Conservation (phyloP, 2,797 vertebrate species). For the Danio jaintianensis region DNA sequence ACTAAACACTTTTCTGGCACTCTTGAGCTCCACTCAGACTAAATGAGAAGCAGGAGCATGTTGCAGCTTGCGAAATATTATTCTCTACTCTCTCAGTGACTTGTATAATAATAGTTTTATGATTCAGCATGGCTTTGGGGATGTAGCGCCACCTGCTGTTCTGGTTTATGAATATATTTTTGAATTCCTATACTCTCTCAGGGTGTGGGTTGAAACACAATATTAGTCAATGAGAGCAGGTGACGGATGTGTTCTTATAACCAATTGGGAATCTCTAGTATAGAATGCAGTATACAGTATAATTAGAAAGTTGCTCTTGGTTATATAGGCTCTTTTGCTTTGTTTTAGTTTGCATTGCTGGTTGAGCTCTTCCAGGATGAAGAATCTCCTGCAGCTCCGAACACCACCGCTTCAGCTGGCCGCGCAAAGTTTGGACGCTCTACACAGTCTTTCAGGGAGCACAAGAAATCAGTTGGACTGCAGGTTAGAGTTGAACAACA, state of each 20-base stretch:
- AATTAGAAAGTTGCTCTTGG: neutral
- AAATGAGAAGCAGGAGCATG: slow-evolving; percentile 12
- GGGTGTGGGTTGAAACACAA: neutral
- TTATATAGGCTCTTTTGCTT: slow-evolving; percentile 15
- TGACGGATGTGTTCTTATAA: neutral
- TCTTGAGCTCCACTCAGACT: neutral
- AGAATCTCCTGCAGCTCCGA: slow-evolving; percentile 77
- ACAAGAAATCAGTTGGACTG: slow-evolving; percentile 93
- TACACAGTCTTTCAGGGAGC: slow-evolving; percentile 82
- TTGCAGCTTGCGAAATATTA: slow-evolving; percentile 35
- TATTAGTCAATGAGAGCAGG: neutral
- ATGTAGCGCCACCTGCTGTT: slow-evolving; percentile 73
- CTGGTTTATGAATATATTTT: neutral
- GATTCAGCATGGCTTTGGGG: neutral
- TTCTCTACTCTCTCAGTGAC: neutral
- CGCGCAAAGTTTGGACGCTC: slow-evolving; percentile 72
- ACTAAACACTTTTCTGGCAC: neutral
- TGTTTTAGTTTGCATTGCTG: slow-evolving; percentile 71
- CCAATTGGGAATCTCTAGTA: neutral
- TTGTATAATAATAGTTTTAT: neutral
- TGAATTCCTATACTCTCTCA: neutral
- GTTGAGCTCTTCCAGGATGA: slow-evolving; percentile 91
- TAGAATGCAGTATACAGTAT: slow-evolving; percentile 14
- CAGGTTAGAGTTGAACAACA: slow-evolving; percentile 81
- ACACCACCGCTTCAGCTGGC: slow-evolving; percentile 72